Evolutionary conservation across 2,797 vertebrate genomes (phyloP).

Genomic region (Okamejei kenojei): DNA sequence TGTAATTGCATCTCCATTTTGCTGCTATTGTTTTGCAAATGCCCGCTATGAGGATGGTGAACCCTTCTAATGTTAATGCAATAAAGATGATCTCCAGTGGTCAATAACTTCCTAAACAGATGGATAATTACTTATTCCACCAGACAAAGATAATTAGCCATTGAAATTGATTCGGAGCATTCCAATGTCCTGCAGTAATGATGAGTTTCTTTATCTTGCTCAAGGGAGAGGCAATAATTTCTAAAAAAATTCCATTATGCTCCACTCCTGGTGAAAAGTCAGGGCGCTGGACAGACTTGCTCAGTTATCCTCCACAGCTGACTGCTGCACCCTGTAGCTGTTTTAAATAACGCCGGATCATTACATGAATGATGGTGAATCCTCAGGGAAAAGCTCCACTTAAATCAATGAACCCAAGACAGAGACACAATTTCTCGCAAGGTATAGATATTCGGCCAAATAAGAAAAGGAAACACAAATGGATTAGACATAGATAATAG

Average conservation of each 20-base stretch:
- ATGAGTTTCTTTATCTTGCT: conserved; percentile 30
- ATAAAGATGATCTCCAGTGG: conserved; percentile 31
- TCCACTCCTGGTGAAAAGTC: background rate
- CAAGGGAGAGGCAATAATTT: conserved; percentile 22
- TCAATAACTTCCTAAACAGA: conserved; percentile 37
- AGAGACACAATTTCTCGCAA: background rate
- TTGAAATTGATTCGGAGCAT: conserved; percentile 34
- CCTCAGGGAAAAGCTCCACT: background rate
- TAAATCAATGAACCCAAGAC: conserved; percentile 22
- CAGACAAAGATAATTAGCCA: conserved; percentile 27
- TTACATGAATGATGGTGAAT: background rate
- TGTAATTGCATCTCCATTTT: conserved; percentile 15
- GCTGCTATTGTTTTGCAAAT: conserved; percentile 18
- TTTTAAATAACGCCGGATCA: conserved; percentile 9
- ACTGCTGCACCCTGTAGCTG: background rate
- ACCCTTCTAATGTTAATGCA: conserved; percentile 27
- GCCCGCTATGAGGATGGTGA: background rate
- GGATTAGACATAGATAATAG: background rate
- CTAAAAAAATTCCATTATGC: background rate
- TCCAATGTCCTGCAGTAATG: conserved; percentile 11
- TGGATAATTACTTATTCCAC: conserved; percentile 35
- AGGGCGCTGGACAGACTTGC: background rate
- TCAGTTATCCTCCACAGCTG: conserved; percentile 13
- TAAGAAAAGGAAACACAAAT: background rate
- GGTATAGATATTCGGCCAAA: background rate